Evolutionary conservation across 2,888 invertebrate species (phyloP).

Genomic region (Agrochola lychnidis): DNA sequence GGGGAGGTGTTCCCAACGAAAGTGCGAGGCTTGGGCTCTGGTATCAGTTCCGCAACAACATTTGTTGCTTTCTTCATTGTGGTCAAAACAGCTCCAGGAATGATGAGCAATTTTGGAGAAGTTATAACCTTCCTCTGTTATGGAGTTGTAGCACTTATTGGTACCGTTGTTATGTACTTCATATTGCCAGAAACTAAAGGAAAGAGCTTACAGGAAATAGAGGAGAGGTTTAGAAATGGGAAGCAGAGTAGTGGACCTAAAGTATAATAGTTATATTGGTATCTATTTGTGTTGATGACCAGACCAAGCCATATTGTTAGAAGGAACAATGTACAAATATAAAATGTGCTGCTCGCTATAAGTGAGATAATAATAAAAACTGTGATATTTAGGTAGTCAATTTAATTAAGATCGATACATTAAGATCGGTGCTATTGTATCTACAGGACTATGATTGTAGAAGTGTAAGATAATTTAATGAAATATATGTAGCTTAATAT

Average conservation of each 20-base stretch:
- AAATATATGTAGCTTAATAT: slow-evolving; percentile 40
- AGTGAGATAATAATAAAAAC: slow-evolving; percentile 76
- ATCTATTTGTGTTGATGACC: slow-evolving; percentile 9
- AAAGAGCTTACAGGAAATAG: slow-evolving; percentile 92
- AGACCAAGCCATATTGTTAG: slow-evolving; percentile 44
- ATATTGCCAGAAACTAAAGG: slow-evolving; percentile 93
- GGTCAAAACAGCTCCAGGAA: slow-evolving; percentile 92
- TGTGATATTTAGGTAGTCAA: slow-evolving; percentile 85
- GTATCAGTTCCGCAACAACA: slow-evolving; percentile 92
- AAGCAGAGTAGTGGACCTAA: slow-evolving; percentile 72
- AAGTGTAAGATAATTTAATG: slow-evolving; percentile 29
- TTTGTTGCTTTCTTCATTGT: slow-evolving; percentile 92
- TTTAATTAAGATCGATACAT: slow-evolving; percentile 61
- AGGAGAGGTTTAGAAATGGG: slow-evolving; percentile 88
- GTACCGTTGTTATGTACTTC: slow-evolving; percentile 90
- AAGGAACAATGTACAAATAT: slow-evolving; percentile 56
- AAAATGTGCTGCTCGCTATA: slow-evolving; percentile 72
- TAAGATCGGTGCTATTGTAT: slow-evolving; percentile 42
- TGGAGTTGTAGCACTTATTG: slow-evolving; percentile 90
- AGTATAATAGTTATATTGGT: slow-evolving; percentile 56
- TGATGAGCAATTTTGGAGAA: slow-evolving; percentile 90
- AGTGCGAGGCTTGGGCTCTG: slow-evolving; percentile 92
- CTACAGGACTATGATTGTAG: slow-evolving; percentile 19
- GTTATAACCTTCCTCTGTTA: slow-evolving; percentile 92
- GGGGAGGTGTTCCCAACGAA: slow-evolving; percentile 93